Conservation (phyloP, 2,113 vertebrate species). For the Podarcis raffonei region DNA sequence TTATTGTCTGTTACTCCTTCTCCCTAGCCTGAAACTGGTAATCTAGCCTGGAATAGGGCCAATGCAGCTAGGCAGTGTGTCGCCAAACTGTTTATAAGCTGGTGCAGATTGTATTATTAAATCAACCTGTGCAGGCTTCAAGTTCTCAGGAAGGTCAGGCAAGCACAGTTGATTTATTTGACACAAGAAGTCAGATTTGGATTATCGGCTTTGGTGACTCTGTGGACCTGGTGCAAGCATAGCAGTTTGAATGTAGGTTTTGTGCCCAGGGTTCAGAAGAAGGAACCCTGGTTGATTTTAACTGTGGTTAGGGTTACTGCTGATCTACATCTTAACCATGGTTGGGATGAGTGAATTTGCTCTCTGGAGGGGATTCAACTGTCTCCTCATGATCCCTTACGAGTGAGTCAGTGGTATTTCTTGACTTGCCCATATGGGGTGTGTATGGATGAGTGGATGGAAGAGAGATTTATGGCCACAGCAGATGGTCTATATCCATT, state of each 20-base stretch:
- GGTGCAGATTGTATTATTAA: background rate
- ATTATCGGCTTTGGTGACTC: too few relatives aligned
- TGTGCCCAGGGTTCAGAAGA: too few relatives aligned
- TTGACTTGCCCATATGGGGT: too few relatives aligned
- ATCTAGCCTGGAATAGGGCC: conserved; percentile 12
- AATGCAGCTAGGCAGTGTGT: background rate
- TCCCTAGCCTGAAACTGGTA: conserved; percentile 8
- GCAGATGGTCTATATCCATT: background rate
- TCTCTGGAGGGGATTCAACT: background rate
- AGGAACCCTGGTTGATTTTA: background rate
- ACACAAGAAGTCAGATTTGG: background rate
- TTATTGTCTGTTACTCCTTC: conserved; percentile 16
- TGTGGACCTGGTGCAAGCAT: background rate
- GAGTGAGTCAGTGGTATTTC: background rate
- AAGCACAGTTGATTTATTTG: too few relatives aligned
- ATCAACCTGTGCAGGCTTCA: background rate
- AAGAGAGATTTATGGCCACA: background rate
- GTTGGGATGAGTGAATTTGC: too few relatives aligned
- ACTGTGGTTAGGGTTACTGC: background rate
- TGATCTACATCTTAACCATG: background rate
- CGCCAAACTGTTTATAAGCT: background rate
- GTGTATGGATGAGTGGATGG: background rate
- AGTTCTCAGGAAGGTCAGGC: background rate
- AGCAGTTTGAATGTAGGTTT: background rate
- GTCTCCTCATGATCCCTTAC: background rate